Evolutionary conservation across 2,797 vertebrate genomes (phyloP).

Genomic region (Ambastaia sidthimunki): DNA sequence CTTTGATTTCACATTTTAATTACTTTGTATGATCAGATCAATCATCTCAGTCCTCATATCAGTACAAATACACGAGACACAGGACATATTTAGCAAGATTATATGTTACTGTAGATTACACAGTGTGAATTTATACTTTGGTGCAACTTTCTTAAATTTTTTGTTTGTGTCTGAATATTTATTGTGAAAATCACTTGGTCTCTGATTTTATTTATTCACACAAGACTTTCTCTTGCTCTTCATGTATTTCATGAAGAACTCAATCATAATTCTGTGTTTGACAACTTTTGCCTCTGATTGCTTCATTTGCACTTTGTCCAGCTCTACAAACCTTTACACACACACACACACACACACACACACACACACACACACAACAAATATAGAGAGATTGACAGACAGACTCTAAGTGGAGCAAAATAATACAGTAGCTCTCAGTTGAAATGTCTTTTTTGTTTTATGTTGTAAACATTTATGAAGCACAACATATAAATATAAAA

Average conservation of each 20-base stretch:
- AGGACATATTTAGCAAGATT: constrained; percentile 19
- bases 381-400: not conserved
- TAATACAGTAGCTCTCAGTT: constrained; percentile 12
- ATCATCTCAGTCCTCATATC: constrained; percentile 7
- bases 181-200: not conserved
- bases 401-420: not conserved
- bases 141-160: not conserved
- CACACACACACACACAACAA: constrained; percentile 6
- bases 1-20: not conserved
- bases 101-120: constrained; percentile 23
- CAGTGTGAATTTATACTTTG: too few species aligned
- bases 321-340: constrained; percentile 10
- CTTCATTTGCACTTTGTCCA: constrained; percentile 26
- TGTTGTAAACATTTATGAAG: constrained; percentile 3
- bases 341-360: not conserved
- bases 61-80: too few species aligned
- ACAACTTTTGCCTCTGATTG: constrained; percentile 12
- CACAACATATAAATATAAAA: not conserved
- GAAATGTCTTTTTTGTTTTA: constrained; percentile 18
- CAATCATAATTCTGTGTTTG: constrained; percentile 12
- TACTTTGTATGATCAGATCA: constrained; percentile 18
- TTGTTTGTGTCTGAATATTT: constrained; percentile 2
- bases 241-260: constrained; percentile 19
- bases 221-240: not conserved
- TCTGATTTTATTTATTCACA: constrained; percentile 12